A percentile compares a stretch with the other conserved stretches of the same genome.
Evolutionary conservation across 2,888 invertebrate species (phyloP).

Genomic region (Andrena praecox): DNA sequence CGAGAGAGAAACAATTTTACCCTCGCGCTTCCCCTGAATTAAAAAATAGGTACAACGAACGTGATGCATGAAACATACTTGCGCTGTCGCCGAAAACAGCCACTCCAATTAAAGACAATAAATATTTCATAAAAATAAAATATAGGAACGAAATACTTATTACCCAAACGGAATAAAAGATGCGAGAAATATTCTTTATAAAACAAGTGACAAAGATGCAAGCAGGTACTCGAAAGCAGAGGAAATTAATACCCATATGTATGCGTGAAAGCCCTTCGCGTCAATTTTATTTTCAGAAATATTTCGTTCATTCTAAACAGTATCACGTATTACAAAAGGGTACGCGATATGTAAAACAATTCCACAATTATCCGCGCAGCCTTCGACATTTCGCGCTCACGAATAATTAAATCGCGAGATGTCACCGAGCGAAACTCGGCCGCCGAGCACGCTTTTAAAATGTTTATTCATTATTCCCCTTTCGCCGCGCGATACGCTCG

Average conservation of each 20-base stretch:
- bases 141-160: background rate
- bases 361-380: constrained; percentile 1
- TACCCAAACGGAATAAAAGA: background rate
- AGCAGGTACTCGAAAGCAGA: background rate
- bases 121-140: background rate
- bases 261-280: background rate
- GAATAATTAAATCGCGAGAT: constrained; percentile 38
- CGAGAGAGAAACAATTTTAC: background rate
- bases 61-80: background rate
- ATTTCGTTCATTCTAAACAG: background rate
- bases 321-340: background rate
- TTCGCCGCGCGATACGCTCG: background rate
- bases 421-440: background rate
- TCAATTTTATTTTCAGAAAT: constrained; percentile 15
- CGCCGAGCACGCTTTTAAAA: background rate
- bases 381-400: constrained; percentile 17
- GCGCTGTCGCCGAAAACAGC: background rate
- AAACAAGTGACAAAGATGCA: too few relatives aligned
- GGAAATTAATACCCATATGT: background rate
- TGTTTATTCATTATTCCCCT: constrained; percentile 3
- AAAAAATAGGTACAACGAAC: background rate
- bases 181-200: too few relatives aligned
- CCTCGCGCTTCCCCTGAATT: background rate
- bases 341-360: constrained; percentile 28
- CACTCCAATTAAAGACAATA: background rate